Evolutionary conservation across 2,113 vertebrate genomes (phyloP).

Genomic region (Otolemur garnettii): DNA sequence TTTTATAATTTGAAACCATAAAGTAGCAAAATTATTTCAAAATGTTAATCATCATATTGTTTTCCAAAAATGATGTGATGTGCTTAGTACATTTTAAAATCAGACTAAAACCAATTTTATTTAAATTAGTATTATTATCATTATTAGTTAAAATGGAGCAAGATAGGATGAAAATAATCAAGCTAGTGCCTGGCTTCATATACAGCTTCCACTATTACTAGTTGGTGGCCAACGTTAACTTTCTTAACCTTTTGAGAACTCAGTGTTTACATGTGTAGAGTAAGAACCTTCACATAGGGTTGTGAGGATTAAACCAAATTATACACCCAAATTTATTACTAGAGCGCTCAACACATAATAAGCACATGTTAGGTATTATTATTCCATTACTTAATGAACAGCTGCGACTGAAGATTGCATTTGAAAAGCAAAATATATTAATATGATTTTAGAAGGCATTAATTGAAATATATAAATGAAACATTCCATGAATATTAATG

Average conservation of each 20-base stretch:
- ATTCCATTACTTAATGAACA: background rate
- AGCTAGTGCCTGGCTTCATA: background rate
- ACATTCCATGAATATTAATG: background rate
- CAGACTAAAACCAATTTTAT: background rate
- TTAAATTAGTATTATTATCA: background rate
- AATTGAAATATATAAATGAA: background rate
- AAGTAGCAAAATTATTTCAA: background rate
- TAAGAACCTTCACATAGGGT: background rate
- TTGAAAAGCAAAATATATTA: background rate
- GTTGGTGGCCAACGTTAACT: background rate
- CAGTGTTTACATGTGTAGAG: background rate
- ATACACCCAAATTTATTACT: background rate
- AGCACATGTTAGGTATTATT: background rate
- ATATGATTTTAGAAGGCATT: background rate
- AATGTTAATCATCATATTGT: background rate
- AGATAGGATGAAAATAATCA: background rate
- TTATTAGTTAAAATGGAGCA: background rate
- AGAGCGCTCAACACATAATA: background rate
- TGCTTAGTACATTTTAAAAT: background rate
- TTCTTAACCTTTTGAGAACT: background rate
- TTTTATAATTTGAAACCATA: background rate
- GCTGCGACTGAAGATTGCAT: background rate
- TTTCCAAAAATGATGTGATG: background rate
- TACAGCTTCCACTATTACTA: background rate
- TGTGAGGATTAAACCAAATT: background rate